Evolutionary conservation across 1,140 invertebrate species (phyloP).

Genomic region (Tetragonula clypearis): DNA sequence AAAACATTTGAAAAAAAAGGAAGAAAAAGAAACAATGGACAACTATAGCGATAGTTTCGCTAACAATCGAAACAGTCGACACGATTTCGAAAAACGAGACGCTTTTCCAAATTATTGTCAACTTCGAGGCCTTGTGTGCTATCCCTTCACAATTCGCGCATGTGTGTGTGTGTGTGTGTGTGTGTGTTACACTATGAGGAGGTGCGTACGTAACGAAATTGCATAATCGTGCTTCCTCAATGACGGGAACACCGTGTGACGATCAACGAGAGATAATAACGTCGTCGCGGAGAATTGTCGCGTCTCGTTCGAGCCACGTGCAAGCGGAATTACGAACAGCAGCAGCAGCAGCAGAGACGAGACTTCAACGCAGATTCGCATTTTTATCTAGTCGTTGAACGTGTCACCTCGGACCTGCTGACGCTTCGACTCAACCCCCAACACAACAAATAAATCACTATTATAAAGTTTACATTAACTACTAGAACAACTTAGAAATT

Average conservation of each 20-base stretch:
- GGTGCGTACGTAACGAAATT: conserved; percentile 55
- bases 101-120: background rate
- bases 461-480: no score
- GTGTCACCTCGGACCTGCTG: background rate
- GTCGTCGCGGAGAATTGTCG: conserved; percentile 47
- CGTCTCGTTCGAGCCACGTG: conserved; percentile 20
- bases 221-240: conserved; percentile 62
- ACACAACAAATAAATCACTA: background rate
- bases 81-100: background rate
- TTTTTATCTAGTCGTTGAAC: conserved; percentile 49
- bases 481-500: no score
- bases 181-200: conserved; percentile 3
- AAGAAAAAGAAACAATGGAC: no score
- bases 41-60: no score
- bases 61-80: no score
- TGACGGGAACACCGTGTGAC: conserved; percentile 48
- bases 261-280: conserved; percentile 60
- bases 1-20: no score
- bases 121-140: background rate
- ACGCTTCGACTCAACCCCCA: no score
- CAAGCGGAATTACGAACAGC: conserved; percentile 33
- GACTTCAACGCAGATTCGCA: background rate
- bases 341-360: background rate
- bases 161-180: background rate
- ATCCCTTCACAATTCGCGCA: background rate